Percentiles rank a stretch among this genome's conserved stretches.
phyloP scores from a whole-genome alignment of 2,113 vertebrate genomes.

The Sporophila hypoxantha region DNA sequence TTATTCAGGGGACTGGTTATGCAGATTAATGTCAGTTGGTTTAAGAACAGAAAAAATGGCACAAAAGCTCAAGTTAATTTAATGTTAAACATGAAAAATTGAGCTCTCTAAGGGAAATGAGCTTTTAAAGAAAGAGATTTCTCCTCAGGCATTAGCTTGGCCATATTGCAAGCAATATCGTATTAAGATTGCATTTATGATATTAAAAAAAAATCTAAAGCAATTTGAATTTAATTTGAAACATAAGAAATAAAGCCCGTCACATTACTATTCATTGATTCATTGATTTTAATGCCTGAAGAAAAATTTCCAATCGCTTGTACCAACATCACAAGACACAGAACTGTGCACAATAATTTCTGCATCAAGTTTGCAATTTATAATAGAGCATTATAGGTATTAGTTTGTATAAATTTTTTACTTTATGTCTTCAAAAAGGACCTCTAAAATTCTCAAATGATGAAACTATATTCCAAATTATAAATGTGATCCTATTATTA shows the following conservation, averaged over 20 bases:
- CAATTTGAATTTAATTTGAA: constrained; percentile 40
- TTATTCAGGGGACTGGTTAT: background rate
- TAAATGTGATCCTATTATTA: background rate
- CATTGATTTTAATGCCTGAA: constrained; percentile 13
- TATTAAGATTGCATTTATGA: constrained; percentile 12
- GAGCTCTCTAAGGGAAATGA: background rate
- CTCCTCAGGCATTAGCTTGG: background rate
- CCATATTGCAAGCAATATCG: background rate
- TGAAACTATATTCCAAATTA: background rate
- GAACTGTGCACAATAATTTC: background rate
- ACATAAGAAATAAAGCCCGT: background rate
- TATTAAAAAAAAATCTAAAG: constrained; percentile 1
- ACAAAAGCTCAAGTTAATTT: constrained; percentile 1
- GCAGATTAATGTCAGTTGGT: background rate
- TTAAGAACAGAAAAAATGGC: constrained; percentile 1
- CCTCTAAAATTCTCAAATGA: background rate
- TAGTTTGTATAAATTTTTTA: background rate
- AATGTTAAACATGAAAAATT: constrained; percentile 25
- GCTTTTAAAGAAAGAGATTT: constrained; percentile 1
- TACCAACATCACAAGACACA: background rate
- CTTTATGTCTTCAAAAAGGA: background rate
- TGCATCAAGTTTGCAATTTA: background rate
- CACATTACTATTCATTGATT: constrained; percentile 16
- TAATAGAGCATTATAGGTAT: background rate
- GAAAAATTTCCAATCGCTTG: background rate